A percentile compares a stretch with the other conserved stretches of the same genome.
Conservation (phyloP, 2,888 invertebrate species). For the Heterodera filipjevi region DNA sequence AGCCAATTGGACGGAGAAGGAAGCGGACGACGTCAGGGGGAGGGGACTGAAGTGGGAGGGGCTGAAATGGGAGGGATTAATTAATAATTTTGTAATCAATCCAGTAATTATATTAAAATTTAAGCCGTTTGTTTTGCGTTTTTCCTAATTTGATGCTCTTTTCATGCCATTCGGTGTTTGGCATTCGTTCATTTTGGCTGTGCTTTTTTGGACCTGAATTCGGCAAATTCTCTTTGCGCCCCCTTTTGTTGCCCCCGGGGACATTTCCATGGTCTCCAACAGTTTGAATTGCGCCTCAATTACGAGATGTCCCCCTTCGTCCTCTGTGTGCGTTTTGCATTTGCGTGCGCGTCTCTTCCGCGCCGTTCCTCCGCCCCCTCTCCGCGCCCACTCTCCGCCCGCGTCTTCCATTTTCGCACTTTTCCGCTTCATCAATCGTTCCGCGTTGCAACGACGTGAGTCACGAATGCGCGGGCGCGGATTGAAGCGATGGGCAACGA, state of each 20-base stretch:
- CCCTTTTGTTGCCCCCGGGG: conserved; percentile 1
- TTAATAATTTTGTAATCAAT: too few relatives aligned
- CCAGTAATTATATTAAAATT: too few relatives aligned
- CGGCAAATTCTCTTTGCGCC: background rate
- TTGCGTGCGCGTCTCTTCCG: background rate
- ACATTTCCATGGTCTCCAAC: background rate
- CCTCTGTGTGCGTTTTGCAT: background rate
- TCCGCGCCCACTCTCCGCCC: background rate
- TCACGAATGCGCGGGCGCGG: conserved; percentile 13
- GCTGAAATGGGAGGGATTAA: too few relatives aligned
- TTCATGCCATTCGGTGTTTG: too few relatives aligned
- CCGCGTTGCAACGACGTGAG: conserved; percentile 28
- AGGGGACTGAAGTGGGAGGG: too few relatives aligned
- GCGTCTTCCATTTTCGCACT: conserved; percentile 9
- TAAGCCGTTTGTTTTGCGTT: too few relatives aligned
- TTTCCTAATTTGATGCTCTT: background rate
- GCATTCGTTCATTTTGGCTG: background rate
- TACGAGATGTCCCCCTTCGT: background rate
- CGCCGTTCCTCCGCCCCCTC: background rate
- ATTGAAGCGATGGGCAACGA: background rate
- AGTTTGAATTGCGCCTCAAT: background rate
- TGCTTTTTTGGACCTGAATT: background rate
- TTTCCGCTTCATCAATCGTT: conserved; percentile 7
- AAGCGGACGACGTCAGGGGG: too few relatives aligned
- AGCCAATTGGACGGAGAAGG: too few relatives aligned